A percentile compares a stretch with the other conserved stretches of the same genome.
These are phyloP conservation scores for Liparis tanakae DNA, from an alignment of 2,797 vertebrate genomes.

Conservation along the genomic window DNA sequence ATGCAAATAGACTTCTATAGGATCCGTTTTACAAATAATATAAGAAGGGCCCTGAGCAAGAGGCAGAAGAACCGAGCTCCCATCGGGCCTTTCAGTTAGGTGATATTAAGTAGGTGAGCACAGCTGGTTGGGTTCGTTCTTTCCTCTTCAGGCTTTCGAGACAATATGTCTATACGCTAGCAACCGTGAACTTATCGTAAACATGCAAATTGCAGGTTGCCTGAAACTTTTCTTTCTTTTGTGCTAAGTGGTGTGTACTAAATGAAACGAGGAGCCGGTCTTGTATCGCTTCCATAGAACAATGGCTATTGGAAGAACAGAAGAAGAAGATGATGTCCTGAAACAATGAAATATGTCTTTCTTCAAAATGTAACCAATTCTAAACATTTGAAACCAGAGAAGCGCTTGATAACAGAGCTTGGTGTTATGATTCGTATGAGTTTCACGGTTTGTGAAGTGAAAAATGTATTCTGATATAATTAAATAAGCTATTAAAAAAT, in stretches of 20 bases:
- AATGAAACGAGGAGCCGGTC: constrained; percentile 13
- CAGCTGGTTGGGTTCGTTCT: constrained; percentile 49
- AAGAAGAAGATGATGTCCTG: background rate
- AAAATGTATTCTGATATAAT: background rate
- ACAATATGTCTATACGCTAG: constrained; percentile 29
- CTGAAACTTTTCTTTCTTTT: constrained; percentile 12
- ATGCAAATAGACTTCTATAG: constrained; percentile 28
- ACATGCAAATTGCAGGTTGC: constrained; percentile 44
- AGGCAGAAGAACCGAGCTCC: constrained; percentile 5
- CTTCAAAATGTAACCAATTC: background rate
- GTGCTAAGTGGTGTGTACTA: constrained; percentile 10
- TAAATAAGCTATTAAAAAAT: background rate
- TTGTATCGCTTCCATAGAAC: background rate
- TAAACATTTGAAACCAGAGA: background rate
- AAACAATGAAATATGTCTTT: background rate
- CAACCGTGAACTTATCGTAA: constrained; percentile 26
- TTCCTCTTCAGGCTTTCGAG: constrained; percentile 49
- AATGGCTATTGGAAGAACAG: constrained; percentile 3
- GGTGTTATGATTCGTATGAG: no score
- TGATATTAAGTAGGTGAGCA: constrained; percentile 44
- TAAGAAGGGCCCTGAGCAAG: constrained; percentile 5
- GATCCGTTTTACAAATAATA: constrained; percentile 12
- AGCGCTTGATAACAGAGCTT: background rate
- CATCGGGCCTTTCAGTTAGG: constrained; percentile 16
- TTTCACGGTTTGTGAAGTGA: constrained; percentile 1